These are phyloP conservation scores for Sciurus vulgaris DNA, from an alignment of 2,797 vertebrate species.

Conservation along the genomic window DNA sequence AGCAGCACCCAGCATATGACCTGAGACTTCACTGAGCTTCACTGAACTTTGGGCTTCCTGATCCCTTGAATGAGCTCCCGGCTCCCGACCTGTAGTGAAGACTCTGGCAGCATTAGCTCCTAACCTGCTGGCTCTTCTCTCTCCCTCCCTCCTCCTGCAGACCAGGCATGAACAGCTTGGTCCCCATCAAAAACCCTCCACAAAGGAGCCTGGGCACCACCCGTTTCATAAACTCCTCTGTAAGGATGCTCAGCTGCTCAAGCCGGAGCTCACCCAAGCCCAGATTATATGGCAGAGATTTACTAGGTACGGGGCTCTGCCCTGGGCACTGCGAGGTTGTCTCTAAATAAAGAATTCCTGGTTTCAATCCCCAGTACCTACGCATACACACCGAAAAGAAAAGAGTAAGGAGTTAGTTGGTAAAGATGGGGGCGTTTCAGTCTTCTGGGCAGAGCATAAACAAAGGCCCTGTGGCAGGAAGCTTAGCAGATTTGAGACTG, in stretches of 20 bases:
- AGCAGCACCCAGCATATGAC: not conserved
- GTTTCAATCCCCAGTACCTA: not conserved
- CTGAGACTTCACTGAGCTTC: not conserved
- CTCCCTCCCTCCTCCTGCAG: not conserved
- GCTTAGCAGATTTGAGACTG: not conserved
- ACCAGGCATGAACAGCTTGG: not conserved
- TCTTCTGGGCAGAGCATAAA: not conserved
- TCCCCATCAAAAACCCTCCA: not conserved
- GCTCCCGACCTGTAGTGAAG: fast-evolving
- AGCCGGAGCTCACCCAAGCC: not conserved
- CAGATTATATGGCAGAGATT: not conserved
- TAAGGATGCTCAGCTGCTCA: not conserved
- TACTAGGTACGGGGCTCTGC: not conserved
- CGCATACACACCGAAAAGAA: too few species aligned
- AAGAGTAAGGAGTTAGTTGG: not conserved
- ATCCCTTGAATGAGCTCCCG: not conserved
- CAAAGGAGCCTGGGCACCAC: fast-evolving
- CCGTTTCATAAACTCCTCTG: not conserved
- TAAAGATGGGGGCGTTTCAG: not conserved
- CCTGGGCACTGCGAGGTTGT: not conserved
- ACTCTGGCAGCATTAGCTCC: not conserved
- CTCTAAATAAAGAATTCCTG: too few species aligned
- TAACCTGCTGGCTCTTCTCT: not conserved
- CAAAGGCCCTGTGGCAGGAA: not conserved
- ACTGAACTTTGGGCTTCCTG: not conserved